A percentile compares a stretch with the other conserved stretches of the same genome.
Conservation (phyloP, 92 coral and sea anemone genomes). For the Scolanthus callimorphus region DNA sequence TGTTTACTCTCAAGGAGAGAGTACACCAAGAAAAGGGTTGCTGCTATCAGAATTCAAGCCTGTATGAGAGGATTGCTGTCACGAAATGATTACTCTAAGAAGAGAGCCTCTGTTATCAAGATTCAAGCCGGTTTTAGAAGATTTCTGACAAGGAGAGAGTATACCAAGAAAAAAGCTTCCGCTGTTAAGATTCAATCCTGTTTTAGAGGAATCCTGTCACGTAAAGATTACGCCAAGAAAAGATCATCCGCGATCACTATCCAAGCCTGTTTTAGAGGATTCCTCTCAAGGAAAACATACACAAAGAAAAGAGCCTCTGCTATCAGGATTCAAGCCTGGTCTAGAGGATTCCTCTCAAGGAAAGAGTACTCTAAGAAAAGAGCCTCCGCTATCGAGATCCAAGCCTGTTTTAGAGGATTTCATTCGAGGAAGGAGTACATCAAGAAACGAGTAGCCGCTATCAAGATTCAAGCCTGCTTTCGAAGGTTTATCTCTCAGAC, state of each 20-base stretch:
- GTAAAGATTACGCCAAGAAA: slow-evolving; percentile 39
- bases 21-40: slow-evolving; percentile 23
- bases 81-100: slow-evolving; percentile 15
- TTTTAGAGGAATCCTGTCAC: slow-evolving; percentile 21
- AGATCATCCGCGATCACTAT: slow-evolving; percentile 30
- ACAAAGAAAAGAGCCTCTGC: slow-evolving; percentile 53
- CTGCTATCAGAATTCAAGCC: slow-evolving; percentile 42
- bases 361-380: slow-evolving; percentile 32
- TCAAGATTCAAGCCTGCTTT: slow-evolving; percentile 64
- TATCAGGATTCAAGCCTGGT: slow-evolving; percentile 54
- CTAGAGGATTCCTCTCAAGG: slow-evolving; percentile 56
- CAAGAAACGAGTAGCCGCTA: slow-evolving; percentile 36
- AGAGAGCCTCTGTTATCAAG: slow-evolving; percentile 10
- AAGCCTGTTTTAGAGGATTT: slow-evolving; percentile 58
- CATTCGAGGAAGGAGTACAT: slow-evolving; percentile 53
- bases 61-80: slow-evolving; percentile 3
- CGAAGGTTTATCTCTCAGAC: slow-evolving; percentile 46
- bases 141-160: slow-evolving; percentile 39
- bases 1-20: slow-evolving; percentile 7
- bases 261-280: slow-evolving; percentile 64
- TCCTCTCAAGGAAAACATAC: slow-evolving; percentile 35
- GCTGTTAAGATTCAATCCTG: slow-evolving; percentile 44
- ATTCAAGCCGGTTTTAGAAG: slow-evolving; percentile 58
- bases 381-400: slow-evolving; percentile 40
- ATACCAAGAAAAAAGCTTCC: slow-evolving; percentile 29